Conservation (phyloP, 2,113 vertebrate genomes). For the Halcyon malimbica region DNA sequence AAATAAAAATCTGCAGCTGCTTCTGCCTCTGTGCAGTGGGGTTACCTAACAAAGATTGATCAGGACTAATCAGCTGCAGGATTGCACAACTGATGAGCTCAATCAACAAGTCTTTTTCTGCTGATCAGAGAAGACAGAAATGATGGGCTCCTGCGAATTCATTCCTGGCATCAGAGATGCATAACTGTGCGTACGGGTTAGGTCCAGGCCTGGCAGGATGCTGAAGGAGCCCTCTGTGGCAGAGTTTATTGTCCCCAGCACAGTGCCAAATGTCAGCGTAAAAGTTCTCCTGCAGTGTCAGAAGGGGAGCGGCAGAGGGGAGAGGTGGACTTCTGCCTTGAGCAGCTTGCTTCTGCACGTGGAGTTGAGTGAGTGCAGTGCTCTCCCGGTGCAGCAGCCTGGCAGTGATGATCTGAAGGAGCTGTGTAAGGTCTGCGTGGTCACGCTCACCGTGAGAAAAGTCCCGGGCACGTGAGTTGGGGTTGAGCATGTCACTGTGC, state of each 20-base stretch:
- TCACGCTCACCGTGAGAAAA: neutral
- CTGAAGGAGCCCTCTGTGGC: neutral
- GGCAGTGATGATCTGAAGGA: neutral
- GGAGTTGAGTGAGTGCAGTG: neutral
- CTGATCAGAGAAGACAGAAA: neutral
- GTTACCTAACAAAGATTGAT: neutral
- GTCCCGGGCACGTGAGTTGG: neutral
- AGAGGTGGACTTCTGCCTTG: neutral
- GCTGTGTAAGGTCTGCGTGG: neutral
- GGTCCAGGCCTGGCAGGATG: neutral
- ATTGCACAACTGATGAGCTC: neutral
- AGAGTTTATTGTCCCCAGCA: neutral
- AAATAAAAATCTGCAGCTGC: neutral
- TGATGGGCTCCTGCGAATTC: neutral
- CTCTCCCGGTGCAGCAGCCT: neutral
- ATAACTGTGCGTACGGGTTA: neutral
- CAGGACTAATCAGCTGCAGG: neutral
- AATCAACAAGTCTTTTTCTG: neutral
- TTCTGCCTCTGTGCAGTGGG: neutral
- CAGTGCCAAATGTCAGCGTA: neutral
- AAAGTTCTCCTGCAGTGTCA: neutral
- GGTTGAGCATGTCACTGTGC: rapidly evolving
- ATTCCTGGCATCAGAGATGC: neutral
- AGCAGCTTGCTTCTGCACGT: rapidly evolving
- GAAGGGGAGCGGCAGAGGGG: neutral